Percentiles rank a stretch among this genome's conserved stretches.
Conservation (phyloP, 2,113 vertebrate species). For the Elaphurus davidianus region DNA sequence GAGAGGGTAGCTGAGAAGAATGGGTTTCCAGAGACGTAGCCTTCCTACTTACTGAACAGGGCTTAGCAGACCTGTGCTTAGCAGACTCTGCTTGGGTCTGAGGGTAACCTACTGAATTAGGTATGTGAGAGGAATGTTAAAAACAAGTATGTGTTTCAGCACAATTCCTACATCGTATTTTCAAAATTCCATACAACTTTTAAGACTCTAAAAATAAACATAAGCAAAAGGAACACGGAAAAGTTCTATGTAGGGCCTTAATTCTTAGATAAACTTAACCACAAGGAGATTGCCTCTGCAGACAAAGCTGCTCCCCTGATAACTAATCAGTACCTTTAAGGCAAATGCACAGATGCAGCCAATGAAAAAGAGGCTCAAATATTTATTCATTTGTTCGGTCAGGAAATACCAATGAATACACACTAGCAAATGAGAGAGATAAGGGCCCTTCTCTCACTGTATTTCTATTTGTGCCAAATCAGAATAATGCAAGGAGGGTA, state of each 20-base stretch:
- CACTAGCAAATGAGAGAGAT: neutral
- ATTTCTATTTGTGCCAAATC: neutral
- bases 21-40: neutral
- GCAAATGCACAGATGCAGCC: neutral
- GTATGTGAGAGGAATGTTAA: neutral
- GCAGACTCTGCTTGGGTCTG: neutral
- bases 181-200: neutral
- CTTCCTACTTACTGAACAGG: neutral
- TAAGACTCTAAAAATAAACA: constrained; percentile 25
- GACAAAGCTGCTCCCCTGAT: neutral
- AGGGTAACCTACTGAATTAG: neutral
- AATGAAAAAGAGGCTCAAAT: neutral
- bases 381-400: constrained; percentile 8
- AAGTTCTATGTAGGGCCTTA: neutral
- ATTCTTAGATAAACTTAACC: constrained; percentile 7
- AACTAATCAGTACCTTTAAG: neutral
- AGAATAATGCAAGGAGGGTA: neutral
- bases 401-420: constrained; percentile 21
- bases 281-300: neutral
- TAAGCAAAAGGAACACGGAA: neutral
- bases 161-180: neutral
- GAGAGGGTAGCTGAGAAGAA: neutral
- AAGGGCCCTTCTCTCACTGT: neutral
- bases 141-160: neutral
- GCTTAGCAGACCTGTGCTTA: neutral